Percentiles rank a stretch among this genome's conserved stretches.
Conservation (phyloP, 2,113 vertebrate genomes). For the Tragelaphus scriptus region DNA sequence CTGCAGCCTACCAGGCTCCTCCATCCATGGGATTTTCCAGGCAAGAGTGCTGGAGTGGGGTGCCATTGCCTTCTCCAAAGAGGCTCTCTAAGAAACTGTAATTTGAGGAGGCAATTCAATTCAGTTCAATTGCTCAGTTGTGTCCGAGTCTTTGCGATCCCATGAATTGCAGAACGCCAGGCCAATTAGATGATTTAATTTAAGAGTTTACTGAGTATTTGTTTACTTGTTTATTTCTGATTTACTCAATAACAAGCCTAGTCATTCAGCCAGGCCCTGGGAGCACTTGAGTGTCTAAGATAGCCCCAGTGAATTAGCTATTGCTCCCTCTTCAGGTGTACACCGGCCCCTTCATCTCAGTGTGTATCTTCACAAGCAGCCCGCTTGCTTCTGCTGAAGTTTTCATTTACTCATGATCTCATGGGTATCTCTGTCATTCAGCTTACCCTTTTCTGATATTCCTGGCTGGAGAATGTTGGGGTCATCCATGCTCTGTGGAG, state of each 20-base stretch:
- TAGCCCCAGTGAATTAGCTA: neutral
- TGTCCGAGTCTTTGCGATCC: too few relatives aligned
- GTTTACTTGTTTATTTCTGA: neutral
- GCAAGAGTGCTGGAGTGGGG: too few relatives aligned
- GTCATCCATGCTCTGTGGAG: neutral
- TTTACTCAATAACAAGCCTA: neutral
- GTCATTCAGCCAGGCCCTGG: neutral
- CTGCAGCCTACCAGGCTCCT: too few relatives aligned
- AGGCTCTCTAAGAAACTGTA: neutral
- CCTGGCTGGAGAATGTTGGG: neutral
- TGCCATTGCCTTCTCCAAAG: rapidly evolving
- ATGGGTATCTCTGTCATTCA: neutral
- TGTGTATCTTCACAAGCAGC: neutral
- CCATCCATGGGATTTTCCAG: too few relatives aligned
- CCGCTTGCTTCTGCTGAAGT: neutral
- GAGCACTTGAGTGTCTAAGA: neutral
- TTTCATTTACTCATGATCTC: neutral
- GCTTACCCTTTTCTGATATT: neutral
- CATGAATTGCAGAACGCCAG: too few relatives aligned
- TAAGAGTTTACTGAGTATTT: neutral
- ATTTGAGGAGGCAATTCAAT: neutral
- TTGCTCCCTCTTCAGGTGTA: neutral
- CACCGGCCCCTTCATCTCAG: neutral
- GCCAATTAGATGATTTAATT: neutral
- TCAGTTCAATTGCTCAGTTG: too few relatives aligned